These are phyloP conservation scores for Digitonthophagus gazella DNA, from an alignment of 2,888 invertebrate genomes.

Conservation along the genomic window DNA sequence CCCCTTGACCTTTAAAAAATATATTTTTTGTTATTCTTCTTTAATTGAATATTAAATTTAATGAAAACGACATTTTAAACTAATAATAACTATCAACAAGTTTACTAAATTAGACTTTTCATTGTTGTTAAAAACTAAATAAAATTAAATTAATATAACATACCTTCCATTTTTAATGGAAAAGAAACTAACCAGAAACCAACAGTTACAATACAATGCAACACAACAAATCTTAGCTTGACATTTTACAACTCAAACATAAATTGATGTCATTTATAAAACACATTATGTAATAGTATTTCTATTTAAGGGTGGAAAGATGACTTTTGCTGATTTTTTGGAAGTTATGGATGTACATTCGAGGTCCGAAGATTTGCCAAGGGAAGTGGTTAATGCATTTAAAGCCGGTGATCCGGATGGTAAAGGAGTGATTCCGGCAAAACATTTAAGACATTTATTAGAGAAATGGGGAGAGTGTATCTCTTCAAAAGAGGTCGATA, in stretches of 20 bases:
- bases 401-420: conserved; percentile 77
- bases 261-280: conserved; percentile 24
- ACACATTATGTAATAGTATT: conserved; percentile 23
- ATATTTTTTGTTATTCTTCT: too few relatives aligned
- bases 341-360: conserved; percentile 94
- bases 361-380: conserved; percentile 76
- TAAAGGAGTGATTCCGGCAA: conserved; percentile 73
- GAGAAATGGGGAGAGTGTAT: conserved; percentile 92
- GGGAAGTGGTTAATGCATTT: conserved; percentile 87
- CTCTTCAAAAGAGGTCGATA: conserved; percentile 74
- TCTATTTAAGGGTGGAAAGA: conserved; percentile 68
- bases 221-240: conserved; percentile 17
- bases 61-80: too few relatives aligned
- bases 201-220: conserved; percentile 8
- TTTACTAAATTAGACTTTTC: too few relatives aligned
- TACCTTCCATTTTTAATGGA: conserved; percentile 2
- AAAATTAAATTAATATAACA: not conserved
- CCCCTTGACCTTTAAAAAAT: too few relatives aligned
- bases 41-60: too few relatives aligned
- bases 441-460: conserved; percentile 80
- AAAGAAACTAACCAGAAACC: not conserved
- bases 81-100: too few relatives aligned
- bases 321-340: conserved; percentile 93
- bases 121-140: too few relatives aligned
- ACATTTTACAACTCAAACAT: conserved; percentile 17